phyloP scores from a whole-genome alignment of 2,888 invertebrate genomes.

The Temnothorax rugatulus region DNA sequence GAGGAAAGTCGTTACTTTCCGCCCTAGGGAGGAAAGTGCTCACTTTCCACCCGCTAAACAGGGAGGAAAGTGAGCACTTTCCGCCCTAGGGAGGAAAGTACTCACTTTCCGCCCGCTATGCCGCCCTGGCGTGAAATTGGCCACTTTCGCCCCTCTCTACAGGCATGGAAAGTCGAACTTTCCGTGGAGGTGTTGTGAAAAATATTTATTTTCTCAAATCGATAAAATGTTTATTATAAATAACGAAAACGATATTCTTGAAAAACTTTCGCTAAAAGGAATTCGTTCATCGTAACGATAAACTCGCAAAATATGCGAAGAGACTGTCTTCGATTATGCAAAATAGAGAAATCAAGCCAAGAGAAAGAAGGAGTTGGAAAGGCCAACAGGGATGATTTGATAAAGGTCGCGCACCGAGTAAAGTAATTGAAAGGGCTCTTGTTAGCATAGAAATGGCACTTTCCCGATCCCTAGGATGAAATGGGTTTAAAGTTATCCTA shows the following conservation, averaged over 20 bases:
- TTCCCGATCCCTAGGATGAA: slow-evolving; percentile 69
- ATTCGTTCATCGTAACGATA: not conserved
- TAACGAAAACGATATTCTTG: not conserved
- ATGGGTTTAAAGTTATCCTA: slow-evolving; percentile 70
- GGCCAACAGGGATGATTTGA: slow-evolving; percentile 67
- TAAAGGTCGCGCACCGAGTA: slow-evolving; percentile 66
- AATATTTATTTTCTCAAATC: not conserved
- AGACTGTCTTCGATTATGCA: slow-evolving; percentile 69
- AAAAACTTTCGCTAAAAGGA: not conserved
- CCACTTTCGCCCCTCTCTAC: no score
- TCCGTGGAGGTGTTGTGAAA: no score
- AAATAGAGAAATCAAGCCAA: slow-evolving; percentile 66
- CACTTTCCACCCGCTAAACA: no score
- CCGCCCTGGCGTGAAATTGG: no score
- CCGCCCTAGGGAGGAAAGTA: no score
- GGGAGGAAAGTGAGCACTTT: no score
- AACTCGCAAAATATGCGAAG: slow-evolving; percentile 13
- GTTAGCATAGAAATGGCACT: slow-evolving; percentile 76
- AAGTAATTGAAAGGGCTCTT: slow-evolving; percentile 71
- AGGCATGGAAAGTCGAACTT: no score
- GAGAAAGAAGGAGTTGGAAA: slow-evolving; percentile 52
- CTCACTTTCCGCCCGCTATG: no score
- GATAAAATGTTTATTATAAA: slow-evolving; percentile 12
- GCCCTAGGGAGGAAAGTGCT: no score
- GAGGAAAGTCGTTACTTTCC: no score